Evolutionary conservation across 92 coral and sea anemone species (phyloP).

Genomic region (Palythoa heliodiscus): DNA sequence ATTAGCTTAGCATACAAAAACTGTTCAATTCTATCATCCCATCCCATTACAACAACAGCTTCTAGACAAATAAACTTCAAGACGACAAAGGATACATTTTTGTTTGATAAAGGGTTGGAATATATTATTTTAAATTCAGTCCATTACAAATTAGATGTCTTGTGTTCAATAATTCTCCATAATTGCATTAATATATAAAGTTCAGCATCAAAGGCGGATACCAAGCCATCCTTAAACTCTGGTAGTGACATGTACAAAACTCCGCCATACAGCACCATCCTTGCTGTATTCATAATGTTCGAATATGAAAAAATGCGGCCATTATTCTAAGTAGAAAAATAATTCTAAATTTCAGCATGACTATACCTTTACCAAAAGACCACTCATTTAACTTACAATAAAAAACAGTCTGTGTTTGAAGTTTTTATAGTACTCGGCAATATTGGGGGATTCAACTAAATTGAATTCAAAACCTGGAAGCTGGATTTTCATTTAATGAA

Average conservation of each 20-base stretch:
- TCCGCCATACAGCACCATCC: neutral
- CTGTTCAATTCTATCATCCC: too few species aligned
- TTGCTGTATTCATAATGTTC: neutral
- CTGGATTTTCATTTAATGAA: too few species aligned
- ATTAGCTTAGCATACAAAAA: too few species aligned
- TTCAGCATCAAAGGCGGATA: neutral
- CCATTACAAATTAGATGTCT: neutral
- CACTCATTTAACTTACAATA: neutral
- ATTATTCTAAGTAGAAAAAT: slow-evolving; percentile 18
- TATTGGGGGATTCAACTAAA: too few species aligned
- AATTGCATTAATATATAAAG: neutral
- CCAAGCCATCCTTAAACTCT: neutral
- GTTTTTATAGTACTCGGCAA: neutral
- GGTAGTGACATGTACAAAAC: neutral
- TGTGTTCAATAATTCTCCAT: neutral
- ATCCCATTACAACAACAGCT: too few species aligned
- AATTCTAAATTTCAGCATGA: neutral
- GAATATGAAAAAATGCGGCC: neutral
- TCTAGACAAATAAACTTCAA: neutral
- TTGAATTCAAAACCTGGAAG: too few species aligned
- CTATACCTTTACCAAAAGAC: neutral
- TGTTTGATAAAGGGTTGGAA: neutral
- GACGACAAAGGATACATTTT: neutral
- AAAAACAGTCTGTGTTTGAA: neutral
- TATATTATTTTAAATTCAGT: neutral